Base-by-base conservation (phyloP, 2,888 invertebrate species). In the Furcula furcula region DNA sequence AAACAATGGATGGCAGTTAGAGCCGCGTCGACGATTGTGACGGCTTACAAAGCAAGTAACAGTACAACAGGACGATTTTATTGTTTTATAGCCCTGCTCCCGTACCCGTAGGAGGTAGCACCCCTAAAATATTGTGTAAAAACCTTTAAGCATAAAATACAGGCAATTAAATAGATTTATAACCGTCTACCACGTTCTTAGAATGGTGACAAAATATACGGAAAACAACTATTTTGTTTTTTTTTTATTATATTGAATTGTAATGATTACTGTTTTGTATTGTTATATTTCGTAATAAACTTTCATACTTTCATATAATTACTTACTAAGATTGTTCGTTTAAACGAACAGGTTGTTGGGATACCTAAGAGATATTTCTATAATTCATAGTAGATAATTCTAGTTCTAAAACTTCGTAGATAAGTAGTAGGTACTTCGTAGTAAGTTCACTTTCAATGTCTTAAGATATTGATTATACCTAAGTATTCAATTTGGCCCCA, bases 111-210 rank as follows among this genome's bases (percentile, higher is more conserved):
- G 87, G 85, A 84, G 86, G 85, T 63, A 77, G 76, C 74, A 72
- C 64, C 83, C 79, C 73, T 71, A 77, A 23, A 77, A 77, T 71
- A 65, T 74, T 66, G 55, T 62, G 59, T 67, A 68, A 75, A 73
- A 73, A 70, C 62, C 55, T 67, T 71, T 56, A 51, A 50, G 50
- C 46, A 46, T 57, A 66, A 77, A 77, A 79, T 71, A 65, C 61
- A 56, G 65, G 81, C 78, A 77, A 81, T 85, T 82, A 82, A 80
- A 66, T 74, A 82, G 83, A 88, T 88, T 88, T 88, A 88, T 76
- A 85, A 79, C 83, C 65, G 55, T 65, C 58, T 59, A 47, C 59
- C 48, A 61, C 37, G 56, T 86, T 84, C 84, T 53, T 19, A 58
- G 86, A 86, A 86, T 36, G 59, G 46, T 45, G 58, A 66, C 60